Evolutionary conservation across 2,888 invertebrate species (phyloP), one percentile per base, ranked within the genome.

Genomic region (Eupeodes luniger): DNA sequence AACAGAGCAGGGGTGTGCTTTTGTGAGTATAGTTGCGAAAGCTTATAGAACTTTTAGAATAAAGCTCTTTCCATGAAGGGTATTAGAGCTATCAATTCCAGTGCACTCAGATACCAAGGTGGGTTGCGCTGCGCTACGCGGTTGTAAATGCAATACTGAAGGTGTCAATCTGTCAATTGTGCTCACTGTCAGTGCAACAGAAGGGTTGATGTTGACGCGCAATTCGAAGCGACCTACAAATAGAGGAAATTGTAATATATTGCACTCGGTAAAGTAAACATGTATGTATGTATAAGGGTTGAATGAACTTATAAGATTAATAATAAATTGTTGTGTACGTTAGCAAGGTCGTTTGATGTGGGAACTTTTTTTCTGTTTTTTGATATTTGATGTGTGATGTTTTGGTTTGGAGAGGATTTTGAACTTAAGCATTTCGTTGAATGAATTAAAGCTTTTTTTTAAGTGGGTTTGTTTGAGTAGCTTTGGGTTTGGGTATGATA

Each of bases 171-270:
- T 40, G 40, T 55, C 34, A 6, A 64, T 36, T 34, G 34, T 57
- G 4, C 2, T 75, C 57, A n/a, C 40, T 40, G 1, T 6, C 5
- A 7, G 36, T 59, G 34, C 12, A 76, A 77, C 85, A 47, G 77
- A 76, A 81, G 77, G 77, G 76, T 66, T 70, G 59, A 44, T 44
- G 76, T 66, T 70, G 59, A 44, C 51, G 53, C 80, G 47, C 59
- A 74, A 67, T 72, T 80, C 47, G 40, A 80, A 47, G 70, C 77
- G 82, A 80, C 76, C 86, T 76, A 79, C 72, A 83, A 87, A 55
- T 76, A 78, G 27, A 72, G 51, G 59, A 66, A 70, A 55, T 53
- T 70, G 55, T 55, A 69, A 79, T 61, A 79, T 61, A 70, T 69
- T 82, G 59, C 69, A 82, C 62, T 86, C 53, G 70, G 44, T n/a